Conservation (phyloP, 2,888 invertebrate species). For the Nymphalis urticae region DNA sequence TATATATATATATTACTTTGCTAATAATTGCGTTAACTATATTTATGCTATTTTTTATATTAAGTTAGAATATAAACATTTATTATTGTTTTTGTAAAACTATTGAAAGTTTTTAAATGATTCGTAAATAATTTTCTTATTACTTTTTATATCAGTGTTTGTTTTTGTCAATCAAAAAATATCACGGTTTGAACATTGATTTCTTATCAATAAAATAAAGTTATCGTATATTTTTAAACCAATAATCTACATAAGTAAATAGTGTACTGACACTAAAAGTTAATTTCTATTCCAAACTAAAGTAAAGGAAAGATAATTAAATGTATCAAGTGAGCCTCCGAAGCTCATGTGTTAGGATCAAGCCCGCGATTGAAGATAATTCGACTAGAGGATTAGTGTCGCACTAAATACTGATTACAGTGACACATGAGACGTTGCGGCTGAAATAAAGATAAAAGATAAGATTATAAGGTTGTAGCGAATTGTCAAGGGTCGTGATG, state of each 20-base stretch:
- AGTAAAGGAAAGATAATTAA: slow-evolving; percentile 12
- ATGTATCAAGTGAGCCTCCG: slow-evolving; percentile 20
- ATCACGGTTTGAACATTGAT: too few relatives aligned
- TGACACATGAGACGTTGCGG: slow-evolving; percentile 28
- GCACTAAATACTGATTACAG: slow-evolving; percentile 35
- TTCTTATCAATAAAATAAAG: too few relatives aligned
- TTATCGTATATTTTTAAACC: background rate
- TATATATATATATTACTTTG: too few relatives aligned
- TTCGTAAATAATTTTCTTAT: too few relatives aligned
- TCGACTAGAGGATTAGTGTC: slow-evolving; percentile 31
- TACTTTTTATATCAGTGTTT: too few relatives aligned
- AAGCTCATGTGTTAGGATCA: slow-evolving; percentile 22
- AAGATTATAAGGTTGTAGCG: slow-evolving; percentile 7
- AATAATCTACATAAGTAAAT: background rate
- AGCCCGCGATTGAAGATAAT: slow-evolving; percentile 31
- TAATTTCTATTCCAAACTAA: background rate
- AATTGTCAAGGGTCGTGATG: slow-evolving; percentile 9
- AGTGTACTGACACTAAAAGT: background rate
- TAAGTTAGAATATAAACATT: too few relatives aligned
- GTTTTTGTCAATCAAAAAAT: too few relatives aligned
- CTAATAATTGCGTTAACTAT: too few relatives aligned
- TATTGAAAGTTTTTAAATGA: background rate
- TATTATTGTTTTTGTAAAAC: background rate
- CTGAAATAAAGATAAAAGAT: slow-evolving; percentile 24
- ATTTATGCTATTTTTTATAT: too few relatives aligned